A percentile compares a stretch with the other conserved stretches of the same genome.
Conservation (phyloP, 2,797 vertebrate species). For the Hypotaenidia philippensis region DNA sequence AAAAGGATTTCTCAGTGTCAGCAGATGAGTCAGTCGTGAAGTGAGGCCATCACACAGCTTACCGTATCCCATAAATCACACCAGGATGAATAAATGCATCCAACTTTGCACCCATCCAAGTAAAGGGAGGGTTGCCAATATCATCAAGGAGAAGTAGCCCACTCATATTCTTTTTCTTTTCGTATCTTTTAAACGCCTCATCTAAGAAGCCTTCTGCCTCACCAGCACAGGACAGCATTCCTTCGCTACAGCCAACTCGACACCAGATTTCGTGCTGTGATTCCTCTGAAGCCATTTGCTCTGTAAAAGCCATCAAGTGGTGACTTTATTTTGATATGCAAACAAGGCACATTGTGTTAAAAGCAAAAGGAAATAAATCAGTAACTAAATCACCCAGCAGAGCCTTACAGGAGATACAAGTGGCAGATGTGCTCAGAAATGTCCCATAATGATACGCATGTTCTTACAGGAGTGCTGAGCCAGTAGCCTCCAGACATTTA, state of each 20-base stretch:
- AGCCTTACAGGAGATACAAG: not conserved
- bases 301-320: not conserved
- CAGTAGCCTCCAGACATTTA: conserved; percentile 8
- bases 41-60: not conserved
- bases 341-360: not conserved
- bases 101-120: not conserved
- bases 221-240: not conserved
- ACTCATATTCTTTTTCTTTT: not conserved
- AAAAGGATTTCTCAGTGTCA: not conserved
- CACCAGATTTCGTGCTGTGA: not conserved
- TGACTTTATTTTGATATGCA: not conserved
- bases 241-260: not conserved
- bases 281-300: not conserved
- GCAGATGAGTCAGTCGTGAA: not conserved
- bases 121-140: not conserved
- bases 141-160: not conserved
- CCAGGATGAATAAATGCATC: not conserved
- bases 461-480: not conserved
- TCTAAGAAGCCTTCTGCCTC: not conserved
- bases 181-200: not conserved
- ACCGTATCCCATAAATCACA: not conserved
- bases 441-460: not conserved
- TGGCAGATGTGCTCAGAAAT: not conserved
- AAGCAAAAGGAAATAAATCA: not conserved
- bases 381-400: not conserved